Percentiles rank a stretch among this genome's conserved stretches.
phyloP scores from a whole-genome alignment of 2,888 invertebrate species.

The Escarpia spicata region DNA sequence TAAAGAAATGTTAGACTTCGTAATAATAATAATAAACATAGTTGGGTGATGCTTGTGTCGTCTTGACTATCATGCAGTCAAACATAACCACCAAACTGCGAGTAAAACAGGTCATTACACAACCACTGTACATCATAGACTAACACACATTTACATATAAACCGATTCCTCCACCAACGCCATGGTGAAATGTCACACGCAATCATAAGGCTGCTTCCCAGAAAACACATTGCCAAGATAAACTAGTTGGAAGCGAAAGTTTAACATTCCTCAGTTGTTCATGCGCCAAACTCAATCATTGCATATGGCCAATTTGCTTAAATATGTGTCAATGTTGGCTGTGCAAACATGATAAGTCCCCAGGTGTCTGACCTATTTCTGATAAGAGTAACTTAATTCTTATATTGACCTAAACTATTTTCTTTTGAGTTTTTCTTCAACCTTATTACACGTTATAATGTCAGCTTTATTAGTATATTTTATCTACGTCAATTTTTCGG shows the following conservation, averaged over 20 bases:
- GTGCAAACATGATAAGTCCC: background rate
- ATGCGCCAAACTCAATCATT: background rate
- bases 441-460: background rate
- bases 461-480: background rate
- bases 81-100: background rate
- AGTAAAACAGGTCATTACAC: background rate
- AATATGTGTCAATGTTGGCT: background rate
- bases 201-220: background rate
- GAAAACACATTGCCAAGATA: slow-evolving; percentile 9
- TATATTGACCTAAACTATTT: background rate
- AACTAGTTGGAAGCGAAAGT: background rate
- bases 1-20: too few relatives aligned
- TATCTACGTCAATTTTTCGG: background rate
- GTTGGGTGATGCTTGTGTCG: background rate
- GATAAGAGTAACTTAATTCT: background rate
- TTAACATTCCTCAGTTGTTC: background rate
- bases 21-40: too few relatives aligned
- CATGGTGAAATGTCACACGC: background rate
- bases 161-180: background rate
- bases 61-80: background rate
- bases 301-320: background rate
- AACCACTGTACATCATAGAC: background rate
- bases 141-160: background rate
- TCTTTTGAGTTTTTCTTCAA: background rate
- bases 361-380: background rate